These are phyloP conservation scores for Apolygus lucorum DNA, from an alignment of 1,140 invertebrate genomes.

Conservation along the genomic window DNA sequence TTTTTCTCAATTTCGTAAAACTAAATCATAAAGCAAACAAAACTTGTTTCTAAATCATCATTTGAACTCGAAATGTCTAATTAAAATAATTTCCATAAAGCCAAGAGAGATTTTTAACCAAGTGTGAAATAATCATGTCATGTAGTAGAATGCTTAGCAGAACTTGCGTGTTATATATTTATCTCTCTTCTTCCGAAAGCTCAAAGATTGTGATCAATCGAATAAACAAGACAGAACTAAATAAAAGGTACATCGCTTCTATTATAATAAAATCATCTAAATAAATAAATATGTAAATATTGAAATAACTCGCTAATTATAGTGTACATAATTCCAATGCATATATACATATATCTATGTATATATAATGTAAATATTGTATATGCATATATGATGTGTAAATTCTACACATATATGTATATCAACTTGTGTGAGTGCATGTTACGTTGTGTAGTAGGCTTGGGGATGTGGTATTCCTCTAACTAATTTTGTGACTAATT, in stretches of 20 bases:
- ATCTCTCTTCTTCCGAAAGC: conserved; percentile 24
- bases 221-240: conserved; percentile 19
- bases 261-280: conserved; percentile 17
- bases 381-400: conserved; percentile 13
- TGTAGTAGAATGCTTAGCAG: conserved; percentile 29
- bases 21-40: too few species aligned
- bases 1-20: too few species aligned
- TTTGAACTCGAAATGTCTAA: neutral
- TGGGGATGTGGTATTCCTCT: conserved; percentile 28
- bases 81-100: neutral
- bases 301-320: conserved; percentile 17
- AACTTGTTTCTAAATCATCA: too few species aligned
- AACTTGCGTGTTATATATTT: conserved; percentile 27
- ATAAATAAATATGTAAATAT: conserved; percentile 28
- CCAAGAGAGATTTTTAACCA: neutral
- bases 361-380: neutral
- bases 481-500: conserved; percentile 31
- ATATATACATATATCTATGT: conserved; percentile 9
- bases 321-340: conserved; percentile 4
- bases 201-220: conserved; percentile 22
- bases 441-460: conserved; percentile 31
- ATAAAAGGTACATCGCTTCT: conserved; percentile 16
- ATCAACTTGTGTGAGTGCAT: conserved; percentile 29
- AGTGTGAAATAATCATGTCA: conserved; percentile 29
- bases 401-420: conserved; percentile 20